Percentiles rank a stretch among this genome's conserved stretches.
These are phyloP conservation scores for Tichodroma muraria DNA, from an alignment of 2,113 vertebrate species.

Conservation along the genomic window DNA sequence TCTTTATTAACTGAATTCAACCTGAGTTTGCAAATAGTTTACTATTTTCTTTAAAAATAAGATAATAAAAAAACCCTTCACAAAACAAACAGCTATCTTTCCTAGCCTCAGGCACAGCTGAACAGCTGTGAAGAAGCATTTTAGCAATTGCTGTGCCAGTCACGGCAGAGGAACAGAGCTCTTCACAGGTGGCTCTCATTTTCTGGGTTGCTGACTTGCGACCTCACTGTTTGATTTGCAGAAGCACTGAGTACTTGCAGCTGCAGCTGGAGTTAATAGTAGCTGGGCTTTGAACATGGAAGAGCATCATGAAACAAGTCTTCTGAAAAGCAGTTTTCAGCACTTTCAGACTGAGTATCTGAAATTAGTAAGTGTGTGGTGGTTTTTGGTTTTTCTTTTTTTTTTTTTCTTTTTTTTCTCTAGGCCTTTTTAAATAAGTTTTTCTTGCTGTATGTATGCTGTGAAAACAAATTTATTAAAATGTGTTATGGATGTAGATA, in stretches of 20 bases:
- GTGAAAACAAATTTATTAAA: not conserved
- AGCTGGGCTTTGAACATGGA: not conserved
- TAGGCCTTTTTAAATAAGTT: not conserved
- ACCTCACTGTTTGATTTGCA: slow-evolving; percentile 49
- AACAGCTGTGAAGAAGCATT: slow-evolving; percentile 24
- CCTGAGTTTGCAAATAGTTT: slow-evolving; percentile 17
- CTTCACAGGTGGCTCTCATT: slow-evolving; percentile 57
- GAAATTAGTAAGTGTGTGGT: not conserved
- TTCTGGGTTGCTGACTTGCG: slow-evolving; percentile 60
- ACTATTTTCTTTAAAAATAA: not conserved
- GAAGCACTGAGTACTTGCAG: slow-evolving; percentile 50
- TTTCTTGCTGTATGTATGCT: not conserved
- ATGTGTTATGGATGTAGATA: not conserved
- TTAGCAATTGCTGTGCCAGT: slow-evolving; percentile 6
- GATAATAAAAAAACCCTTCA: not conserved
- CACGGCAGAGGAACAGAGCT: not conserved
- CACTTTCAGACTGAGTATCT: not conserved
- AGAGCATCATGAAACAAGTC: not conserved
- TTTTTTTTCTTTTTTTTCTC: not conserved
- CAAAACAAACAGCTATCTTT: not conserved
- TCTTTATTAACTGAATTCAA: not conserved
- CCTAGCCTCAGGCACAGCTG: not conserved
- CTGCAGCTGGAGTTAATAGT: slow-evolving; percentile 48
- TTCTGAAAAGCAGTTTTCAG: slow-evolving; percentile 39
- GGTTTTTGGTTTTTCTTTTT: not conserved